Conservation (phyloP, 2,888 invertebrate species). For the Heliconius erato region DNA sequence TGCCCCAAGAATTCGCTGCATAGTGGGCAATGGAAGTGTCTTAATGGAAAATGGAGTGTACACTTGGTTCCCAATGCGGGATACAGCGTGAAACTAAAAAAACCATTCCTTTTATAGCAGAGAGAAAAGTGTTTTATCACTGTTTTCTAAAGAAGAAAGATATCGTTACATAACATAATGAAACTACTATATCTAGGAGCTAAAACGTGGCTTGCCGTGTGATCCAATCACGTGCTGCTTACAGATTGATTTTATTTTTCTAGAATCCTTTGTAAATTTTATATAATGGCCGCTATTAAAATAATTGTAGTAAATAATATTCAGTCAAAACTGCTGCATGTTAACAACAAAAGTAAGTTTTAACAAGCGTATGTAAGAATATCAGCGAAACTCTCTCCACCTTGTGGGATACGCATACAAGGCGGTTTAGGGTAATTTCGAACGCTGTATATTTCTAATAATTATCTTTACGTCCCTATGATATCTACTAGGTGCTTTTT, state of each 20-base stretch:
- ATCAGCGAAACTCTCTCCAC: too few species aligned
- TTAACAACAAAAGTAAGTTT: not conserved
- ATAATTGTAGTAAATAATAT: not conserved
- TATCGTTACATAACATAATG: not conserved
- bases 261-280: not conserved
- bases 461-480: too few species aligned
- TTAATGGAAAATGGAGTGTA: too few species aligned
- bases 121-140: not conserved
- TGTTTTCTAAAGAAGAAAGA: not conserved
- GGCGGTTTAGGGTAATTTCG: too few species aligned
- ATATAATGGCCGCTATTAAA: not conserved
- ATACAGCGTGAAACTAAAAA: not conserved
- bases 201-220: not conserved
- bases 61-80: too few species aligned
- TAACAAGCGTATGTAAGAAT: not conserved
- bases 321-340: not conserved
- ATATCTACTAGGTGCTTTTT: too few species aligned
- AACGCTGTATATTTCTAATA: too few species aligned
- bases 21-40: too few species aligned
- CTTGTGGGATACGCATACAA: too few species aligned
- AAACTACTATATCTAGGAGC: not conserved
- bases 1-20: too few species aligned
- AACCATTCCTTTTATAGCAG: too few species aligned
- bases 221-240: not conserved
- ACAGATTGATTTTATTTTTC: not conserved